Evolutionary conservation across 2,113 vertebrate species (phyloP).

Genomic region (Athene noctua): DNA sequence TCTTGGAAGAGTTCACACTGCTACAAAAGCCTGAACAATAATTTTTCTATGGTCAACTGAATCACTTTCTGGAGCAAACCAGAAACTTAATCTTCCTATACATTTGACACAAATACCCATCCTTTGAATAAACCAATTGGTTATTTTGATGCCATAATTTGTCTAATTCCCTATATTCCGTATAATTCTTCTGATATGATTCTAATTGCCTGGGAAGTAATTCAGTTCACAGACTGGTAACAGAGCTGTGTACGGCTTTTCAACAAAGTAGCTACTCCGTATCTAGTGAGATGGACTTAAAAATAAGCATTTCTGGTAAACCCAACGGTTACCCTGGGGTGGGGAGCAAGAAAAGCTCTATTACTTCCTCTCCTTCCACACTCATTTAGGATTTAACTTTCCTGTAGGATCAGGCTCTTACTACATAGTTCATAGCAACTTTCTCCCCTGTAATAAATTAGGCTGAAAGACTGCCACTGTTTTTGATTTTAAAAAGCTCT

Average conservation of each 20-base stretch:
- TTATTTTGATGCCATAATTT: not conserved
- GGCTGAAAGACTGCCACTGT: not conserved
- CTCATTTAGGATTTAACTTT: not conserved
- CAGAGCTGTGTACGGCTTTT: not conserved
- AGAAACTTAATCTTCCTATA: not conserved
- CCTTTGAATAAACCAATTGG: not conserved
- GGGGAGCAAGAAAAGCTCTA: conserved; percentile 32
- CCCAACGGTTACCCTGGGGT: not conserved
- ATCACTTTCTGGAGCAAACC: not conserved
- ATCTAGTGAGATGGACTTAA: not conserved
- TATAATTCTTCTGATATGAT: not conserved
- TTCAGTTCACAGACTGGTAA: not conserved
- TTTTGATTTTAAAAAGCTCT: not conserved
- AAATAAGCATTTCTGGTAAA: not conserved
- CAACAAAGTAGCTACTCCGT: not conserved
- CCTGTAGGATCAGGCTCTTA: conserved; percentile 5
- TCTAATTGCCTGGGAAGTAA: not conserved
- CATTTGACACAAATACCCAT: not conserved
- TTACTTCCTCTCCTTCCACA: conserved; percentile 3
- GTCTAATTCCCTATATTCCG: not conserved
- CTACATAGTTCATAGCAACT: not conserved
- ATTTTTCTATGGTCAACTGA: not conserved
- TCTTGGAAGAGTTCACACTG: not conserved
- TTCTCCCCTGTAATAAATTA: not conserved
- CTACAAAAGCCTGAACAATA: not conserved